Conservation (phyloP, 2,888 invertebrate species). For the Euproctis similis region DNA sequence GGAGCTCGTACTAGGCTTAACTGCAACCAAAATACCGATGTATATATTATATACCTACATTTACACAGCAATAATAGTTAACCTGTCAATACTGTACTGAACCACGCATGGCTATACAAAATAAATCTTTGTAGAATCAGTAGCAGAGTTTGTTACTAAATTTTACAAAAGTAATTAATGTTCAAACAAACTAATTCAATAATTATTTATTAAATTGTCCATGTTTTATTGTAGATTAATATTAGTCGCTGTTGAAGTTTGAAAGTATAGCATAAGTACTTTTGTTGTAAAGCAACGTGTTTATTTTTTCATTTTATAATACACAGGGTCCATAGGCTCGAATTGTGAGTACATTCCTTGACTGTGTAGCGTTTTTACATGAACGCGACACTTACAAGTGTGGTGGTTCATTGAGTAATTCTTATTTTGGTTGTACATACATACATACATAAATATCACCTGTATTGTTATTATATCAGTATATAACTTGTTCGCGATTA, state of each 20-base stretch:
- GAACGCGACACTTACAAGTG: too few relatives aligned
- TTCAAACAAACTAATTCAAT: neutral
- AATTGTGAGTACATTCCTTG: slow-evolving; percentile 2
- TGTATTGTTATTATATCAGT: too few relatives aligned
- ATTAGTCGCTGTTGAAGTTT: slow-evolving; percentile 5
- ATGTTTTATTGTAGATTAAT: slow-evolving; percentile 9
- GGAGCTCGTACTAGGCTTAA: too few relatives aligned
- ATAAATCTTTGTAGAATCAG: slow-evolving; percentile 11
- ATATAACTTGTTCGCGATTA: too few relatives aligned
- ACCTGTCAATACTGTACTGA: slow-evolving; percentile 7
- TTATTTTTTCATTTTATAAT: slow-evolving; percentile 2
- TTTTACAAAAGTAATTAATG: too few relatives aligned
- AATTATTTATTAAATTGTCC: slow-evolving; percentile 8
- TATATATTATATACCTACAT: slow-evolving; percentile 15
- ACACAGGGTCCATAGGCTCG: slow-evolving; percentile 11
- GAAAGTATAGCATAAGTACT: slow-evolving; percentile 3
- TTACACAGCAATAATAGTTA: slow-evolving; percentile 9
- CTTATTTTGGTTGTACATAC: too few relatives aligned
- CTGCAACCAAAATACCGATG: too few relatives aligned
- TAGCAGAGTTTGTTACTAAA: slow-evolving; percentile 9
- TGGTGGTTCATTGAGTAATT: too few relatives aligned
- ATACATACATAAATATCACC: too few relatives aligned
- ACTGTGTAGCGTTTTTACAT: too few relatives aligned
- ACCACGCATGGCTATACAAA: slow-evolving; percentile 18
- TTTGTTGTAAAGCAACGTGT: slow-evolving; percentile 9